phyloP scores from a whole-genome alignment of 2,797 vertebrate genomes.

The Gambusia yucatana region DNA sequence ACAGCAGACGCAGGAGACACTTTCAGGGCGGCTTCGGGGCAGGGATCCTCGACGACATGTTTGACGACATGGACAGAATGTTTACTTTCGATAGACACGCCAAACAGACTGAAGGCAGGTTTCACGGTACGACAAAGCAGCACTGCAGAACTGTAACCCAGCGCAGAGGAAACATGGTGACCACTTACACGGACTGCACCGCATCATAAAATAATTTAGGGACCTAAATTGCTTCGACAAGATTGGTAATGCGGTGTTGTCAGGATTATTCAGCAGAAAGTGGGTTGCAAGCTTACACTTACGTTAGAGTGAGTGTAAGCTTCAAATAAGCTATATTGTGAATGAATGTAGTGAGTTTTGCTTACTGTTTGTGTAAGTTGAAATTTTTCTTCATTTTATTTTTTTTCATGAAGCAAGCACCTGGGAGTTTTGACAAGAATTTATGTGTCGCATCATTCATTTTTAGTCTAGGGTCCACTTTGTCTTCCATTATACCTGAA shows the following conservation, averaged over 20 bases:
- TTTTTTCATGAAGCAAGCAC: not conserved
- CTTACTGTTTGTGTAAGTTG: constrained; percentile 32
- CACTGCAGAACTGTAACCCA: constrained; percentile 97
- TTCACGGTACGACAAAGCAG: constrained; percentile 88
- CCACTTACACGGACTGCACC: constrained; percentile 96
- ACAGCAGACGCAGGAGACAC: constrained; percentile 82
- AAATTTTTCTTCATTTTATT: not conserved
- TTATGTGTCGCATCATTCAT: not conserved
- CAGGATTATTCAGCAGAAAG: not conserved
- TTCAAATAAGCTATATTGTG: constrained; percentile 22
- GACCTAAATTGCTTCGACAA: not conserved
- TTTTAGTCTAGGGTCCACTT: not conserved
- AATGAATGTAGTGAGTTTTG: constrained; percentile 37
- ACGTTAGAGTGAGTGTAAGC: not conserved
- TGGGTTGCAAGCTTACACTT: constrained; percentile 19
- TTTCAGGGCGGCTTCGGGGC: constrained; percentile 74
- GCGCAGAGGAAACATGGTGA: constrained; percentile 96
- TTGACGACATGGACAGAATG: constrained; percentile 95
- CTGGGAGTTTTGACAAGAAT: not conserved
- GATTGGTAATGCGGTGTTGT: not conserved
- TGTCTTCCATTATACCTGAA: not conserved
- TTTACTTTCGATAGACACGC: constrained; percentile 88
- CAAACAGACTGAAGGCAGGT: constrained; percentile 84
- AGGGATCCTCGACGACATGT: constrained; percentile 88
- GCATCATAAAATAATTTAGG: constrained; percentile 67